Base-by-base conservation (phyloP, 2,888 invertebrate species). In the Cataglyphis altisquamis region DNA sequence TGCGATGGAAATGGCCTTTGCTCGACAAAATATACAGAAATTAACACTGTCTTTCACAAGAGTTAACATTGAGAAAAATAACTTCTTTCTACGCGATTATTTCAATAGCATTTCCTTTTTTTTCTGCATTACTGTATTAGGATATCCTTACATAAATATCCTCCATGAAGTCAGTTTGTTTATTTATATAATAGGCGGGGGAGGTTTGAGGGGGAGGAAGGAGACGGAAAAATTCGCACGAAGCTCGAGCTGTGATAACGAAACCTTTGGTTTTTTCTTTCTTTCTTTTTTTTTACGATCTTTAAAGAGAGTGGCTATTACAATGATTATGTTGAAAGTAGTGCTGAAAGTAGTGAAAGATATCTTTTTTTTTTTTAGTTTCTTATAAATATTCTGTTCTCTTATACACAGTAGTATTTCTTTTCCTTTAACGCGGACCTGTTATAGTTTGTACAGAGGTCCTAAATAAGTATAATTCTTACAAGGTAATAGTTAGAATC, bases 261-360 rank as follows among this genome's bases (percentile, higher is more conserved):
- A 78, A 78, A 78, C 72, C 70, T 78, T 72, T 78, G 39, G 60
- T 70, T 78, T 75, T 67, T 66, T 74, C 32, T 48, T 25, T 48
- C 25, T 36, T 70, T 55, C 29, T 45, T 55, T 77, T 68, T 78
- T 78, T 70, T 36, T 72, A 78, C 78, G 78, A 78, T 60, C 45
- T 45, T 78, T 78, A 78, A 78, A 78, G 60, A 78, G 73, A 78
- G 78, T 78, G 78, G 78, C 78, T 78, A 78, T 78, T 78, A 78
- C 78, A 78, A 78, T 78, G 78, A 78, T 78, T 78, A 78, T 78
- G 78, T 78, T 78, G 78, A 72, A 78, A 72, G 78, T 78, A 78
- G 78, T 78, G 78, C 78, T 78, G 78, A 78, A 78, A 78, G 78
- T 78, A 78, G 78, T 78, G 78, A 78, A 78, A 78, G 78, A 78